Base-by-base conservation (phyloP, 2,888 invertebrate genomes). In the Nezara viridula region DNA sequence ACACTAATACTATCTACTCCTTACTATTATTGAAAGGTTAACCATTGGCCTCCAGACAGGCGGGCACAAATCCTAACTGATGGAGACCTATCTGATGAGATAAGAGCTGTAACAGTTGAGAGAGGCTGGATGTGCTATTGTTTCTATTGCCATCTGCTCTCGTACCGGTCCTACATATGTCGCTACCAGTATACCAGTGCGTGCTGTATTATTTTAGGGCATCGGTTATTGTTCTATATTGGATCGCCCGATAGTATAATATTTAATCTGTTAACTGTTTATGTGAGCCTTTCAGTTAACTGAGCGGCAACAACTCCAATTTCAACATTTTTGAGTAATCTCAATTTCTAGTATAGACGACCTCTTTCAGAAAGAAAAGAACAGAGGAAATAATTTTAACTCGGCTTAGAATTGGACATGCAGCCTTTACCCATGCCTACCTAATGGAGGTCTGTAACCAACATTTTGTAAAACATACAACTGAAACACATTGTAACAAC, bases 111-210 rank as follows among this genome's bases (percentile, higher is more conserved):
- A 86, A 55, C 86, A 52, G 50, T 86, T 37, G 19, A 55, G 21
- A 32, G 49, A 37, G 86, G 19, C 37, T 86, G 52, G 86, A 0
- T 86, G 37, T 6, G 37, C 86, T 60, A 86, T 86, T 86, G 86
- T 86, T 86, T 86, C 86, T 86, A n/a, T 40, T 19, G 60, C 86
- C 86, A 86, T 86, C 86, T 86, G 86, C 86, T 55, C 86, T 19
- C 21, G 14, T 60, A 0, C 24, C 21, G 24, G 10, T n/a, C 86
- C 52, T 86, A 55, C 86, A 86, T 86, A 86, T 86, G 86, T 86
- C 86, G 86, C 52, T 52, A 44, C 12, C 9, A 24, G 40, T 40
- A 9, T 44, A 40, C 77, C 40, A 2, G 9, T 37, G 81, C 44
- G 12, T n/a, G 81, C 44, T 24, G 5, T 37, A 73, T 73, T 73